A percentile compares a stretch with the other conserved stretches of the same genome.
Evolutionary conservation across 2,888 invertebrate genomes (phyloP).

Genomic region (Eupithecia subfuscata): DNA sequence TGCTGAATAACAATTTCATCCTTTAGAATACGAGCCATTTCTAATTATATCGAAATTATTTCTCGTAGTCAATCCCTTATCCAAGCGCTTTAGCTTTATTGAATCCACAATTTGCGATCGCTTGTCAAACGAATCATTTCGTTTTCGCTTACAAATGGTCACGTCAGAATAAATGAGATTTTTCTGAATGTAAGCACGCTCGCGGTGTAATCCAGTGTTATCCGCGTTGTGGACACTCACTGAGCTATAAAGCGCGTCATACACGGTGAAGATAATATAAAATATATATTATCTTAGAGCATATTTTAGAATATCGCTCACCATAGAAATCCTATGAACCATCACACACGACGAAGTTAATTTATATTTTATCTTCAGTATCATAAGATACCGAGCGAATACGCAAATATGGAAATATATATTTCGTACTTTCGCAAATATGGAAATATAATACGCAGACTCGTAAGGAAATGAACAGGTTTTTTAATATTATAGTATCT

Average conservation of each 20-base stretch:
- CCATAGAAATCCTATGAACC: too few relatives aligned
- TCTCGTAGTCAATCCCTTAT: constrained; percentile 15
- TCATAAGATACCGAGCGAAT: too few relatives aligned
- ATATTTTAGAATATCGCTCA: too few relatives aligned
- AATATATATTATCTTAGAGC: too few relatives aligned
- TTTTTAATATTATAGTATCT: too few relatives aligned
- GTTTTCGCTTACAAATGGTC: constrained; percentile 48
- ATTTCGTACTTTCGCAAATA: too few relatives aligned
- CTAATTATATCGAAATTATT: background rate
- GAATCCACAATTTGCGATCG: constrained; percentile 44
- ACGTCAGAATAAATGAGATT: constrained; percentile 53
- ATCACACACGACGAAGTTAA: too few relatives aligned
- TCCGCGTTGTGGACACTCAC: background rate
- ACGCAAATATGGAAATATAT: too few relatives aligned
- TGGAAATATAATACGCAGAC: too few relatives aligned
- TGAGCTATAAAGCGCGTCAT: background rate
- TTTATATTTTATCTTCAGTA: too few relatives aligned
- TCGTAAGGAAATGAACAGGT: too few relatives aligned
- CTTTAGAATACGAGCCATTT: constrained; percentile 34
- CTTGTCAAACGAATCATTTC: constrained; percentile 47
- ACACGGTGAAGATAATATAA: too few relatives aligned
- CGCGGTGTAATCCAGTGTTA: background rate
- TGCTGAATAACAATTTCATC: constrained; percentile 34
- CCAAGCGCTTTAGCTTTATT: constrained; percentile 46
- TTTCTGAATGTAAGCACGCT: constrained; percentile 43